Evolutionary conservation across 2,888 invertebrate genomes (phyloP).

Genomic region (Ophraella communa): DNA sequence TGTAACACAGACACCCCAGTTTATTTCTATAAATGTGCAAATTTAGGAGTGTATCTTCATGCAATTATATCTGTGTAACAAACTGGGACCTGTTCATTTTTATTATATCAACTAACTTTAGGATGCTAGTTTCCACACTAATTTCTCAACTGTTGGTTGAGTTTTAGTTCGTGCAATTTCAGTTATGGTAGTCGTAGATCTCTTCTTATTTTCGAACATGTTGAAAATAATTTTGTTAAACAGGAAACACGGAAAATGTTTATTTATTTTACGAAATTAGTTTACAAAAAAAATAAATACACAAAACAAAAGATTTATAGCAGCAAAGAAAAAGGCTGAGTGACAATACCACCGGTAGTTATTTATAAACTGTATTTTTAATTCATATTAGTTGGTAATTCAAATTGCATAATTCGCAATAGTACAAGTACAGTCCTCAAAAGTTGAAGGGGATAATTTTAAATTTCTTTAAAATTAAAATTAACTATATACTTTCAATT

Average conservation of each 20-base stretch:
- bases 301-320: no score
- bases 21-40: conserved; percentile 46
- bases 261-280: neutral
- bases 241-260: neutral
- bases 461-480: no score
- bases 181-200: conserved; percentile 10
- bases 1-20: conserved; percentile 50
- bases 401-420: no score
- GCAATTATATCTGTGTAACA: conserved; percentile 32
- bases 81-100: conserved; percentile 29
- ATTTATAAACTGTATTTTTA: no score
- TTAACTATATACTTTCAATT: no score
- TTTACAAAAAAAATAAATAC: neutral
- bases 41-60: conserved; percentile 35
- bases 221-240: neutral
- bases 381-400: no score
- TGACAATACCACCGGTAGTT: no score
- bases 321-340: no score
- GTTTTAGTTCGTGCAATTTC: conserved; percentile 19
- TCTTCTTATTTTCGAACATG: conserved; percentile 22
- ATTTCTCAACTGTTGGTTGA: conserved; percentile 20
- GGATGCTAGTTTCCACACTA: conserved; percentile 22
- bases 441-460: no score
- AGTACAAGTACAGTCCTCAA: no score
- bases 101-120: conserved; percentile 25